A percentile compares a stretch with the other conserved stretches of the same genome.
Evolutionary conservation across 2,113 vertebrate genomes (phyloP).

Genomic region (Python bivittatus): DNA sequence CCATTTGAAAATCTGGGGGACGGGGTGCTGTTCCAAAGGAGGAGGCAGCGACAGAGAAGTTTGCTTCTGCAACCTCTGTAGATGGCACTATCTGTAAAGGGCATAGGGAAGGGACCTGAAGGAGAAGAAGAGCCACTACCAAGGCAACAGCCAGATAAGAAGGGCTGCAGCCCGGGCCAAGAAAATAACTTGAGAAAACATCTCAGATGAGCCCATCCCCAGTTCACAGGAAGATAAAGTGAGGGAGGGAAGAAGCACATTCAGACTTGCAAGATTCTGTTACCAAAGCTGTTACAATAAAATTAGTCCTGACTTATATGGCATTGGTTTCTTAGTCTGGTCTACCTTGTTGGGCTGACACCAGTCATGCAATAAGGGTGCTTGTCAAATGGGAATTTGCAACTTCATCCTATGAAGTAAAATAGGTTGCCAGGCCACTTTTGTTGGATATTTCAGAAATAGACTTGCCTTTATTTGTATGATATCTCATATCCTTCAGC

Average conservation of each 20-base stretch:
- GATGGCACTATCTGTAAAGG: background rate
- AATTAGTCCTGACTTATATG: background rate
- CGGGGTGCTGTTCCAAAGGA: background rate
- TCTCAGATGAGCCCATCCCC: background rate
- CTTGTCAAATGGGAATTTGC: background rate
- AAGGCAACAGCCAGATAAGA: background rate
- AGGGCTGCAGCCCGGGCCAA: background rate
- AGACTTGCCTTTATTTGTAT: background rate
- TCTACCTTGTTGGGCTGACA: background rate
- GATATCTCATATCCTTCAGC: background rate
- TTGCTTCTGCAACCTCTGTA: background rate
- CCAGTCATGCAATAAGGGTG: no score
- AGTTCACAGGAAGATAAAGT: background rate
- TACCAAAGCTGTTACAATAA: background rate
- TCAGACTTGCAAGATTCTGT: background rate
- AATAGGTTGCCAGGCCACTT: background rate
- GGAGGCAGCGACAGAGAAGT: background rate
- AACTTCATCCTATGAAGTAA: background rate
- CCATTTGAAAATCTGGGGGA: no score
- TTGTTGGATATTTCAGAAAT: background rate
- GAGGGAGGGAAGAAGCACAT: background rate
- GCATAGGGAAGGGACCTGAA: background rate
- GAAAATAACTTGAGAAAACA: background rate
- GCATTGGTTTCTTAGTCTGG: background rate
- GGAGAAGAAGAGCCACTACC: background rate